Conservation (phyloP, 1,140 invertebrate genomes). For the Asbolus verrucosus region DNA sequence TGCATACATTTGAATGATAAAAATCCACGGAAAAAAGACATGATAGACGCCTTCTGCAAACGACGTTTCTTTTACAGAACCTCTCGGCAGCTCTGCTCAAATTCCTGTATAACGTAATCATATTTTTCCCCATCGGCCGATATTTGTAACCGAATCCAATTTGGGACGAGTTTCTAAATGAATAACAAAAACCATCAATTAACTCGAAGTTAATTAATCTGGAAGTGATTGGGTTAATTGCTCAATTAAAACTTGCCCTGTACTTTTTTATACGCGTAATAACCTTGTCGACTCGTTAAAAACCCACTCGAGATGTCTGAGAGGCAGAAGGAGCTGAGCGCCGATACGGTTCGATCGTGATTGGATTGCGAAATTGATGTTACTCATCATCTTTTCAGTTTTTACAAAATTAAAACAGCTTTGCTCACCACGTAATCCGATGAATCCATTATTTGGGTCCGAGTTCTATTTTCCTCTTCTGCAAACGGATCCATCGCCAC, state of each 20-base stretch:
- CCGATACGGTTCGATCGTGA: slow-evolving; percentile 28
- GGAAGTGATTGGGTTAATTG: slow-evolving; percentile 37
- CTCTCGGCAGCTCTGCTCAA: background rate
- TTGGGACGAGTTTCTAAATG: slow-evolving; percentile 1
- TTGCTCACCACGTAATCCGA: slow-evolving; percentile 40
- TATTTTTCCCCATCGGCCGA: background rate
- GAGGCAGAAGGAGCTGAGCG: slow-evolving; percentile 15
- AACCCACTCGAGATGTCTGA: slow-evolving; percentile 5
- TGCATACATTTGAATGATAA: slow-evolving; percentile 38
- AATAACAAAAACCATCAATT: slow-evolving; percentile 37
- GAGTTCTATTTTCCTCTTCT: slow-evolving; percentile 8
- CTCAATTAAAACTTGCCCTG: slow-evolving; percentile 38
- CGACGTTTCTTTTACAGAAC: slow-evolving; percentile 32
- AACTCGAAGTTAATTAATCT: slow-evolving; percentile 23
- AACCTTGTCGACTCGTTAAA: slow-evolving; percentile 29
- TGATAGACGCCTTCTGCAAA: slow-evolving; percentile 9
- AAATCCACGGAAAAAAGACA: background rate
- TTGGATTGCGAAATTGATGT: slow-evolving; percentile 23
- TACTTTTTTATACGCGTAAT: slow-evolving; percentile 9
- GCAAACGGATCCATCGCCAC: slow-evolving; percentile 6
- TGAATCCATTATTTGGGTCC: slow-evolving; percentile 33
- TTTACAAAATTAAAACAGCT: background rate
- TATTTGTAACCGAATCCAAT: slow-evolving; percentile 1
- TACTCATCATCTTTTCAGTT: no score
- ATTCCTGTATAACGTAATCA: slow-evolving; percentile 8